A percentile compares a stretch with the other conserved stretches of the same genome.
Conservation (phyloP, 30 jellyfish, hydroid and myxozoan genomes). For the Pseudorhiza aurosa region DNA sequence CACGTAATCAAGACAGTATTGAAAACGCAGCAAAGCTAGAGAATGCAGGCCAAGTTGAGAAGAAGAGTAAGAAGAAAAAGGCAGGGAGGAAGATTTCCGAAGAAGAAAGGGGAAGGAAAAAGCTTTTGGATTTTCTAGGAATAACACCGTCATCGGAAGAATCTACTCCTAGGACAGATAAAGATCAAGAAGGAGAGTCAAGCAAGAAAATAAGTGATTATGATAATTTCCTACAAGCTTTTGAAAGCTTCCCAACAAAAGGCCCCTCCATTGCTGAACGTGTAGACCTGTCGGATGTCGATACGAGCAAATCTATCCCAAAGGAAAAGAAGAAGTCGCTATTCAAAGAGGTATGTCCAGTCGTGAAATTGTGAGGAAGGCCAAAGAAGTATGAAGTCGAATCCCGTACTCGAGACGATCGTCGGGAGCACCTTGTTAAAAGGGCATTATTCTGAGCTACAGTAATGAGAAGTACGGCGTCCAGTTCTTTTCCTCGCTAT, state of each 20-base stretch:
- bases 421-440: too few species aligned
- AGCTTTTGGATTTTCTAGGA: constrained; percentile 19
- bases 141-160: neutral
- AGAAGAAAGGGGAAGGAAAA: neutral
- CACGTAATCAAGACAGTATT: neutral
- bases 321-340: constrained; percentile 9
- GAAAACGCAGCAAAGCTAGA: constrained; percentile 1
- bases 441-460: too few species aligned
- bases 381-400: too few species aligned
- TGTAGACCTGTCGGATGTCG: constrained; percentile 42
- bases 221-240: neutral
- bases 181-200: neutral
- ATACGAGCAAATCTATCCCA: neutral
- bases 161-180: neutral
- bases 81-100: neutral
- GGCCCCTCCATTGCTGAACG: constrained; percentile 1
- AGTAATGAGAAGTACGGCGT: too few species aligned
- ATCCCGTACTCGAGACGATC: too few species aligned
- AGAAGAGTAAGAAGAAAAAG: neutral
- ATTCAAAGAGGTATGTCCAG: neutral
- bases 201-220: neutral
- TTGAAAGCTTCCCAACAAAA: neutral
- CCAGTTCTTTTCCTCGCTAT: too few species aligned
- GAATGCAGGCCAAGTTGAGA: neutral
- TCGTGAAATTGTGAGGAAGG: too few species aligned